Base-by-base conservation (phyloP, 1,140 invertebrate genomes). In the Nephotettix cincticeps region DNA sequence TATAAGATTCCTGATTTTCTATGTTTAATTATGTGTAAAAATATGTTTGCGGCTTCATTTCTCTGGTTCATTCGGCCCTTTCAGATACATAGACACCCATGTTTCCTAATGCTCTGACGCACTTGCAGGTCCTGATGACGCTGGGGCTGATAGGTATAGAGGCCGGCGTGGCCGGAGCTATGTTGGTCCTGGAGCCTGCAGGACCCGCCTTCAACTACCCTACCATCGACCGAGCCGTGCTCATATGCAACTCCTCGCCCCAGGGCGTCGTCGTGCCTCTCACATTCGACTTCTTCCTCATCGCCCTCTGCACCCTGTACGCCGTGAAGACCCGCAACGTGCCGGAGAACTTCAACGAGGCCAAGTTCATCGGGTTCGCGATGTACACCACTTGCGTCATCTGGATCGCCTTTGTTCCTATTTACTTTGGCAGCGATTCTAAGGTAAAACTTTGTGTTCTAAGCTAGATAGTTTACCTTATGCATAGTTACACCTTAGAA, bases 311-410 rank as follows among this genome's bases (percentile, higher is more conserved):
- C 76, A 95, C 93, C 0, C 79, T 93, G 11, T 95, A 94, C 79
- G 93, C 93, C 0, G 83, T 96, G 11, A 94, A 94, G 81, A 95
- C 93, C 0, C 81, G 93, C 17, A 94, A 94, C 77, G 86, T 95
- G 45, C 93, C 93, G 0, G 93, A 94, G 80, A 95, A 95, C 79
- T 95, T 95, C 78, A 95, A 95, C 81, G 91, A 93, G 78, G 90
- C 91, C 0, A 92, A 92, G 79, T 93, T 91, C 76, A 93, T 93
- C 72, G 91, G 91, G 14, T 93, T 93, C 74, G 90, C 91, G 1
- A 94, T 93, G 91, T 95, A 95, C 78, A 93, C 93, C 0, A 95
- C 93, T 0, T 90, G 93, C 73, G 91, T 95, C 17, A 93, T 94
- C 71, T 95, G 93, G 93, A 82, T 92, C 25, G 93, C 93, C n/a